Evolutionary conservation across 2,797 vertebrate species (phyloP).

Genomic region (Falco peregrinus): DNA sequence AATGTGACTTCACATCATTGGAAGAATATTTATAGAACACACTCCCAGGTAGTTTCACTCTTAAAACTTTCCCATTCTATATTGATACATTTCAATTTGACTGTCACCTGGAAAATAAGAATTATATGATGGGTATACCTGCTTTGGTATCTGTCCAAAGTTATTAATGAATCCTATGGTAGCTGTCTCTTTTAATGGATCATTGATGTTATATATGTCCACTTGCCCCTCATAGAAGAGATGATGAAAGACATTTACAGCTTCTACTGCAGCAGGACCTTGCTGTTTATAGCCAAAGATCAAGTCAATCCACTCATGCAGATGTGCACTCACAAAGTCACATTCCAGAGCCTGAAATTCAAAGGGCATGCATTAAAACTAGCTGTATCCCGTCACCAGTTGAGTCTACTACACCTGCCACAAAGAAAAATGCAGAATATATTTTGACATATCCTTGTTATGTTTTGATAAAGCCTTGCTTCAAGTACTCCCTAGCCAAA

Average conservation of each 20-base stretch:
- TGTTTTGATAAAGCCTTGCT: background rate
- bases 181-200: constrained; percentile 96
- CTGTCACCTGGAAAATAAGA: background rate
- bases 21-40: background rate
- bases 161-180: constrained; percentile 99
- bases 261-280: constrained; percentile 93
- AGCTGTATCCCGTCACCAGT: fast-evolving
- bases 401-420: background rate
- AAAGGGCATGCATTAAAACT: constrained; percentile 2
- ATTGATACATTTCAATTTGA: background rate
- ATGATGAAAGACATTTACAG: constrained; percentile 98
- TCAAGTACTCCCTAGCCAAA: background rate
- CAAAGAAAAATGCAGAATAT: background rate
- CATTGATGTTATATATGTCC: constrained; percentile 99
- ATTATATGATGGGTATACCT: constrained; percentile 74
- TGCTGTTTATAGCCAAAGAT: constrained; percentile 99
- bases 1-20: background rate
- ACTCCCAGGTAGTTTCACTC: background rate
- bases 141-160: constrained; percentile 98
- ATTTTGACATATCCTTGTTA: background rate
- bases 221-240: constrained; percentile 99
- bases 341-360: constrained; percentile 92
- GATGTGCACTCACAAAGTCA: constrained; percentile 95
- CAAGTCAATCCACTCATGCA: constrained; percentile 98
- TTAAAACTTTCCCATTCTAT: background rate